Evolutionary conservation across 2,797 vertebrate species (phyloP), one percentile per base, ranked within the genome.

Genomic region (Manis crassicaudata): DNA sequence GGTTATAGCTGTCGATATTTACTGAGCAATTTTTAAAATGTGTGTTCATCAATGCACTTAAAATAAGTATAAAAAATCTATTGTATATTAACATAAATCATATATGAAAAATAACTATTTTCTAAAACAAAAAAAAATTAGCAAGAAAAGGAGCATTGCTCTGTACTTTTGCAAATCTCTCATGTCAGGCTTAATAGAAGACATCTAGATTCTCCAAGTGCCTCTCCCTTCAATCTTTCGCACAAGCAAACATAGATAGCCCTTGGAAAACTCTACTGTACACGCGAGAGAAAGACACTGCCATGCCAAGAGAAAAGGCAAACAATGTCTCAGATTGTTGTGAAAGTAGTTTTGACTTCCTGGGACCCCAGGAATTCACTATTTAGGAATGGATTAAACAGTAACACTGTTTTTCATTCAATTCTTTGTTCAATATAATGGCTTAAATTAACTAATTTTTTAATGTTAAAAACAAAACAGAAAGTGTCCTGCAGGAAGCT

Each of bases 401-500:
- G 54, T 43, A 62, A 63, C 63, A 67, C 60, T 58, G 23, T 29
- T 40, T 95, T 88, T 88, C 80, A 68, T 62, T 94, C 29, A 6
- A 89, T 58, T 82, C 32, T 70, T 72, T 83, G 83, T 83, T 89
- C 73, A 77, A 63, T 43, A 81, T 72, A 65, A 91, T 60, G 43
- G 83, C 68, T 91, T 90, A 68, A 76, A 88, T 85, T 76, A 43
- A 60, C 68, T 70, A 1, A 6, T 65, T 75, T 94, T 84, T 56
- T 75, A 70, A 75, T 65, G 85, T 70, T 83, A 62, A 94, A 90
- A 86, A 68, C 60, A 77, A 92, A 95, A 73, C 54, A 17, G 18
- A 83, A 46, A 46, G 46, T 54, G 70, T 96, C 68, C 56, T 73
- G 25, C 88, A 80, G 76, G 52, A 94, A 96, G 88, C 60, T 95